These are phyloP conservation scores for Pangasius krempfi DNA, from an alignment of 2,797 vertebrate species.

Conservation along the genomic window DNA sequence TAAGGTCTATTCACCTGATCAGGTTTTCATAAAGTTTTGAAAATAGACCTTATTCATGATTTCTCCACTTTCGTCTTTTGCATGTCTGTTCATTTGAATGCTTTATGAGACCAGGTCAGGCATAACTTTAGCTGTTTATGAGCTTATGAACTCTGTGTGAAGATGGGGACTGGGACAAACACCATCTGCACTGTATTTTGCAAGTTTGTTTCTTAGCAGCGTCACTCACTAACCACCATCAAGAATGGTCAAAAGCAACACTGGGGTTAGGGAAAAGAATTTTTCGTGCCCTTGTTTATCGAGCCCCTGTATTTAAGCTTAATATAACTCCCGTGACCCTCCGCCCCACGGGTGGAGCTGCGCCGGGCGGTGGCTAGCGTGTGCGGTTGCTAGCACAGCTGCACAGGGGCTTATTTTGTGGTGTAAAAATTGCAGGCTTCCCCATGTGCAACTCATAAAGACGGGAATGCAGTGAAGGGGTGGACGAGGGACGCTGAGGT, in stretches of 20 bases:
- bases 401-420: slow-evolving; percentile 84
- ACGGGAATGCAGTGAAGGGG: slow-evolving; percentile 82
- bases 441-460: slow-evolving; percentile 79
- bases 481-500: slow-evolving; percentile 78
- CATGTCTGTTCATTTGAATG: neutral
- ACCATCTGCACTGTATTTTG: slow-evolving; percentile 59
- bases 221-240: slow-evolving; percentile 51
- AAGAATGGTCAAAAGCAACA: slow-evolving; percentile 48
- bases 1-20: neutral
- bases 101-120: slow-evolving; percentile 3
- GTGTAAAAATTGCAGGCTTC: slow-evolving; percentile 83
- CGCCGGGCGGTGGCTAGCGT: slow-evolving; percentile 72
- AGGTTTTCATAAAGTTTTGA: neutral
- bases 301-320: slow-evolving; percentile 88
- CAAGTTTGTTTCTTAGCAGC: slow-evolving; percentile 52
- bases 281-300: slow-evolving; percentile 79
- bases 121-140: slow-evolving; percentile 4
- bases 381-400: slow-evolving; percentile 80
- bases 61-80: neutral
- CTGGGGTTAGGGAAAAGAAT: slow-evolving; percentile 44
- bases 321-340: slow-evolving; percentile 85
- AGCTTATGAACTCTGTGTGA: slow-evolving; percentile 27
- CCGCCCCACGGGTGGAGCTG: slow-evolving; percentile 80
- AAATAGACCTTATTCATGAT: neutral
- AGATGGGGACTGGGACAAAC: slow-evolving; percentile 54